Evolutionary conservation across 2,113 vertebrate genomes (phyloP), one percentile per base, ranked within the genome.

Genomic region (Microtus oregoni): DNA sequence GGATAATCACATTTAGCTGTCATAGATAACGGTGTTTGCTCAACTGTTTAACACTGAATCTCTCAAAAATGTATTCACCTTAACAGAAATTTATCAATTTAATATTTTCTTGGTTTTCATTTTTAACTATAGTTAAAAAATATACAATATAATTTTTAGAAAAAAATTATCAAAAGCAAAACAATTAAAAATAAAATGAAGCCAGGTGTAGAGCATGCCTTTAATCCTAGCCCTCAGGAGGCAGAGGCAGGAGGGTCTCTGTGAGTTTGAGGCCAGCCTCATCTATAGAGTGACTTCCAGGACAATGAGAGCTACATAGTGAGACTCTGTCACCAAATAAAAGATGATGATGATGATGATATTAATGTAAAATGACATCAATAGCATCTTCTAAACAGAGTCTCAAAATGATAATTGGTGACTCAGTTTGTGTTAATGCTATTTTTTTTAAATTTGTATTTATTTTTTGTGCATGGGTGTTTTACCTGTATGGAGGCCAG

Each of bases 121-220:
- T 47, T 35, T 86, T 47, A 76, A 65, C 73, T n/a, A 88, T 17
- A 88, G 67, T 90, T 94, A 89, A 55, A 94, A 87, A 89, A 95
- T 72, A 94, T 0, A 44, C n/a, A 96, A 96, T 78, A 38, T 89
- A 50, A 61, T 76, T 97, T 96, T 90, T 47, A 63, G 44, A 82
- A 94, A 61, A 63, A 95, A 92, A 58, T 72, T 55, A 94, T 61
- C 70, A 82, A 93, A 78, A 92, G 30, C 17, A 86, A 77, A 77
- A 77, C 24, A 47, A 44, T 73, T 75, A 75, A 24, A 75, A 70
- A 70, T 70, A 70, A 68, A 68, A 68, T 14, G 67, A 68, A 68
- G 67, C 67, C 67, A 68, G 67, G 30, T 28, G 13, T 68, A 68
- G 30, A 15, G 28, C 67, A 35, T 14, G 0, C 67, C 67, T 68